Percentiles rank a stretch among this genome's conserved stretches.
Evolutionary conservation across 2,113 vertebrate genomes (phyloP).

Genomic region (Seriola quinqueradiata): DNA sequence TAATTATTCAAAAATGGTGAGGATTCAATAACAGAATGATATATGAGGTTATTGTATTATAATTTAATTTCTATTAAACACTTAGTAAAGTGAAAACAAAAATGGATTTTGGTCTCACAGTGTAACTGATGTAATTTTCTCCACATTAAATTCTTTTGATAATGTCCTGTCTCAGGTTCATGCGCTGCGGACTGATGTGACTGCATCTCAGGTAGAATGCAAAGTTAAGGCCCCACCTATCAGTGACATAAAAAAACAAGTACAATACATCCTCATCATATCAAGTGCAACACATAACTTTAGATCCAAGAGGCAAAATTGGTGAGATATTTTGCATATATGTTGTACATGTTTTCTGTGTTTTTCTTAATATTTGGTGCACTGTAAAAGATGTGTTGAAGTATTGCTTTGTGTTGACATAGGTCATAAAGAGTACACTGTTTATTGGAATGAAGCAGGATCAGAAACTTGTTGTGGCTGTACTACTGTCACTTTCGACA

Average conservation of each 20-base stretch:
- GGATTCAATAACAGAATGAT: slow-evolving; percentile 19
- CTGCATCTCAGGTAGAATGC: slow-evolving; percentile 87
- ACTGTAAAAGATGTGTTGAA: slow-evolving; percentile 84
- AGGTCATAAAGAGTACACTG: slow-evolving; percentile 76
- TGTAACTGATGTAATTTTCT: slow-evolving; percentile 63
- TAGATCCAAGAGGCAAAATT: slow-evolving; percentile 70
- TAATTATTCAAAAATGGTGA: slow-evolving; percentile 6
- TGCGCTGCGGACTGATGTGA: slow-evolving; percentile 74
- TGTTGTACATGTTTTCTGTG: slow-evolving; percentile 85
- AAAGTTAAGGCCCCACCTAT: slow-evolving; percentile 77
- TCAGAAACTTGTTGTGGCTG: slow-evolving; percentile 76
- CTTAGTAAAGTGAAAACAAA: slow-evolving; percentile 41
- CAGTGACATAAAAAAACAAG: slow-evolving; percentile 63
- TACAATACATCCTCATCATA: slow-evolving; percentile 62
- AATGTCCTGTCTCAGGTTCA: slow-evolving; percentile 82
- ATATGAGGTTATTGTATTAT: slow-evolving; percentile 50
- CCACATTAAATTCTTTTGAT: slow-evolving; percentile 66
- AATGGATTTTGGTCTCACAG: slow-evolving; percentile 53
- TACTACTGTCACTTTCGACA: slow-evolving; percentile 75
- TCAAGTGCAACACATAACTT: slow-evolving; percentile 62
- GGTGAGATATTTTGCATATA: slow-evolving; percentile 78
- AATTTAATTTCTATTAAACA: slow-evolving; percentile 53
- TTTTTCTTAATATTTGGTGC: slow-evolving; percentile 86
- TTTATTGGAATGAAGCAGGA: slow-evolving; percentile 75
- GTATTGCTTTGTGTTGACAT: slow-evolving; percentile 85